Evolutionary conservation across 2,888 invertebrate species (phyloP).

Genomic region (Heteropelma amictum): DNA sequence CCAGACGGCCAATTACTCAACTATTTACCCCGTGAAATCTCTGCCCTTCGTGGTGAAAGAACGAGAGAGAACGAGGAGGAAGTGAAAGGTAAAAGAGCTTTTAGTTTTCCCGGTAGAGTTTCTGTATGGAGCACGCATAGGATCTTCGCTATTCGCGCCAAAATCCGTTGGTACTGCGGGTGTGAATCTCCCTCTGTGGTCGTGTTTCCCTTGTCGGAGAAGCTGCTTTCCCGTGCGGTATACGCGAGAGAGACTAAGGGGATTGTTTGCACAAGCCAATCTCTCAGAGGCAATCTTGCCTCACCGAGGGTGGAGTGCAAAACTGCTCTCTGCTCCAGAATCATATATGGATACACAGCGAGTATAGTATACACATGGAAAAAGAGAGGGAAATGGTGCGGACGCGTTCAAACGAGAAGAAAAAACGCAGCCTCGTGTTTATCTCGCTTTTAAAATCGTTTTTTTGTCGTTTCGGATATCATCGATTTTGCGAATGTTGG

Average conservation of each 20-base stretch:
- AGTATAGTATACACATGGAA: too few species aligned
- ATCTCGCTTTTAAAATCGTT: constrained; percentile 30
- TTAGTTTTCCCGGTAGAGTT: constrained; percentile 10
- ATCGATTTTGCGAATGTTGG: constrained; percentile 31
- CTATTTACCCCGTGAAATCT: background rate
- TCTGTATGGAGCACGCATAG: background rate
- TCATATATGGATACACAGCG: background rate
- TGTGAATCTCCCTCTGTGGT: constrained; percentile 25
- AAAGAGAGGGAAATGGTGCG: too few species aligned
- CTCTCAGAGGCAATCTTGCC: constrained; percentile 19
- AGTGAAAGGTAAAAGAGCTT: too few species aligned
- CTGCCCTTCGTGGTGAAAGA: background rate
- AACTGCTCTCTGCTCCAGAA: background rate
- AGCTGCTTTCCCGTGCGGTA: constrained; percentile 8
- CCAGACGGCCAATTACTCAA: constrained; percentile 26
- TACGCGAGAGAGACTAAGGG: constrained; percentile 42
- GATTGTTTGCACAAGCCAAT: constrained; percentile 51
- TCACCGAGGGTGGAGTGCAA: background rate
- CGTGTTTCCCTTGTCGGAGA: constrained; percentile 14
- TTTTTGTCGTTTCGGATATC: constrained; percentile 7
- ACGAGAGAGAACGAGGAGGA: too few species aligned
- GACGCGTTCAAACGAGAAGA: background rate
- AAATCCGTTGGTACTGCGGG: constrained; percentile 30
- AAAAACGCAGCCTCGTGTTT: constrained; percentile 29
- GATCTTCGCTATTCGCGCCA: constrained; percentile 33